Evolutionary conservation across 1,140 invertebrate genomes (phyloP).

Genomic region (Chymomyza costata): DNA sequence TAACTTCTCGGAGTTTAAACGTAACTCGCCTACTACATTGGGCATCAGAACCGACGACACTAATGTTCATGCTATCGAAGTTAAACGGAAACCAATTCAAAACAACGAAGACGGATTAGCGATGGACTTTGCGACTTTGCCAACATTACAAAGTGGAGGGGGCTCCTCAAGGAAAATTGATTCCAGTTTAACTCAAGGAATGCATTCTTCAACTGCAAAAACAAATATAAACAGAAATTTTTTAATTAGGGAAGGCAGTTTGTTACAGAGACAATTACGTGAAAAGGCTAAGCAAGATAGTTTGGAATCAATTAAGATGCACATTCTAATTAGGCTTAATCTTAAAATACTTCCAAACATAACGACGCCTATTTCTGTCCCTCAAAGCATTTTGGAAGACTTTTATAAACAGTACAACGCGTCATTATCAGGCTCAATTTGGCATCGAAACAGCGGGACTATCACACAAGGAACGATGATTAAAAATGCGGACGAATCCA

Average conservation of each 20-base stretch:
- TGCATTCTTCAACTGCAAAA: too few species aligned
- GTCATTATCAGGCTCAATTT: slow-evolving; percentile 7
- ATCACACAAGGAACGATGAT: too few species aligned
- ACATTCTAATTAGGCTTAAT: slow-evolving; percentile 60
- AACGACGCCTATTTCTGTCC: slow-evolving; percentile 52
- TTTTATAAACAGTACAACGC: slow-evolving; percentile 58
- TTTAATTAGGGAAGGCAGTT: slow-evolving; percentile 40
- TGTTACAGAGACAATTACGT: slow-evolving; percentile 49
- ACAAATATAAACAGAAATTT: slow-evolving; percentile 38
- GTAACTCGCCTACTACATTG: too few species aligned
- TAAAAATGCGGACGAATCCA: too few species aligned
- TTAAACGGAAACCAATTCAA: slow-evolving; percentile 1
- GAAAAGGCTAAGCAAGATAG: slow-evolving; percentile 63
- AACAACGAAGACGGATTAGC: not conserved
- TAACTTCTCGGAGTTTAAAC: slow-evolving; percentile 5
- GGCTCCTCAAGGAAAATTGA: slow-evolving; percentile 1
- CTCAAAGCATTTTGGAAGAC: slow-evolving; percentile 55
- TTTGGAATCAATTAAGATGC: slow-evolving; percentile 66
- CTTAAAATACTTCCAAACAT: slow-evolving; percentile 60
- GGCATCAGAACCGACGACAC: too few species aligned
- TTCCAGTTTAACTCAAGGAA: too few species aligned
- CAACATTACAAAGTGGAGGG: too few species aligned
- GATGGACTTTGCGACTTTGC: not conserved
- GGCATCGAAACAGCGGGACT: slow-evolving; percentile 3
- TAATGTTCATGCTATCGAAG: too few species aligned